Percentiles rank a stretch among this genome's conserved stretches.
phyloP scores from a whole-genome alignment of 2,797 vertebrate species.

The Pipistrellus pygmaeus region DNA sequence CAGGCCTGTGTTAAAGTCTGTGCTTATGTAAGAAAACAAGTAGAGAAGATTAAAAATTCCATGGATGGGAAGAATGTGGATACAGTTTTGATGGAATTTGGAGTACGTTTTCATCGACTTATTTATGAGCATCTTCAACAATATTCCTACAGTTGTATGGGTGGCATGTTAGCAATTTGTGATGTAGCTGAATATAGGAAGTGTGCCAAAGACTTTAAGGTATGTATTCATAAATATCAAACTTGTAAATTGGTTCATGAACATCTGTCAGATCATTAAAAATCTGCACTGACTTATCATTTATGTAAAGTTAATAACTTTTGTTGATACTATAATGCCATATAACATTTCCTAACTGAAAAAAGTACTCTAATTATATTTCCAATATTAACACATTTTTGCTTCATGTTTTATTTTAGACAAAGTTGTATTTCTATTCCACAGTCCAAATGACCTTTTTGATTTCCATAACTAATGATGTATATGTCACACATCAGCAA shows the following conservation, averaged over 20 bases:
- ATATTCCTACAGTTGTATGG: constrained; percentile 99
- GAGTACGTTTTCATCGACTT: constrained; percentile 98
- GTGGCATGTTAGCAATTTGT: constrained; percentile 99
- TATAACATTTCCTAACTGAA: constrained; percentile 3
- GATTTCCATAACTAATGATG: background rate
- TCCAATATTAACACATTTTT: constrained; percentile 41
- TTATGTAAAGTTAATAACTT: constrained; percentile 24
- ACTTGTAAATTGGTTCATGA: constrained; percentile 45
- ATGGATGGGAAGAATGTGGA: constrained; percentile 99
- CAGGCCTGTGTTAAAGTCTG: constrained; percentile 99
- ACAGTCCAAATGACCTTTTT: constrained; percentile 6
- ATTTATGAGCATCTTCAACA: constrained; percentile 99
- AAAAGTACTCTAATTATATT: background rate
- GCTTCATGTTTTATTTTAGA: constrained; percentile 33
- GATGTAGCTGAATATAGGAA: constrained; percentile 98
- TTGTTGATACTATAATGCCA: background rate
- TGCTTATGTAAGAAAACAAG: constrained; percentile 96
- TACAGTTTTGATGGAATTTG: constrained; percentile 96
- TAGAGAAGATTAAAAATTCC: constrained; percentile 96
- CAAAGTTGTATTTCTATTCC: constrained; percentile 32
- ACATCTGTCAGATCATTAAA: constrained; percentile 55
- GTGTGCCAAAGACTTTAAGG: constrained; percentile 99
- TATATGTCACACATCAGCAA: constrained; percentile 32
- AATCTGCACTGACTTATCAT: constrained; percentile 9
- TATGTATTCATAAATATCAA: constrained; percentile 83